phyloP scores from a whole-genome alignment of 1,140 invertebrate genomes.

The Nautilus pompilius region DNA sequence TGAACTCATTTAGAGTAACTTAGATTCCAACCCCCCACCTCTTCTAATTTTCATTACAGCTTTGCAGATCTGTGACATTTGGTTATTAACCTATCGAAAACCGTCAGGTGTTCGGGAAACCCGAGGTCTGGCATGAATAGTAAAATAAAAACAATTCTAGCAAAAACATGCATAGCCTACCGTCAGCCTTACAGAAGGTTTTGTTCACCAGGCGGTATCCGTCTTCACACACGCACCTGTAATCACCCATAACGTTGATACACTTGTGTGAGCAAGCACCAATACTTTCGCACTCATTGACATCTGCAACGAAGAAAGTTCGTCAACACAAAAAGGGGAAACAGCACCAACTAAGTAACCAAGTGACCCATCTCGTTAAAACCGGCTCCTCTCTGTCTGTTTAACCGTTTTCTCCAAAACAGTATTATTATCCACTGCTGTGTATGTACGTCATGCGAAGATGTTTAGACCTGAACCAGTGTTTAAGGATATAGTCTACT shows the following conservation, averaged over 20 bases:
- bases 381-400: conserved; percentile 23
- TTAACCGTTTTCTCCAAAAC: conserved; percentile 10
- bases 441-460: conserved; percentile 14
- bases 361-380: conserved; percentile 18
- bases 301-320: too few relatives aligned
- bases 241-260: conserved; percentile 83
- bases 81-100: neutral
- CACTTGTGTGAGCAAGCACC: conserved; percentile 92
- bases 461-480: neutral
- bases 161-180: conserved; percentile 15
- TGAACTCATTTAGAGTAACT: neutral
- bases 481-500: conserved; percentile 1
- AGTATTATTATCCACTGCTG: conserved; percentile 3
- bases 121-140: neutral
- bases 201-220: conserved; percentile 85
- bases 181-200: conserved; percentile 71
- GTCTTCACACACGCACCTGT: conserved; percentile 83
- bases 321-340: too few relatives aligned
- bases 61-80: neutral
- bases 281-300: conserved; percentile 82
- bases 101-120: neutral
- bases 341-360: conserved; percentile 12
- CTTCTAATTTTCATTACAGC: neutral
- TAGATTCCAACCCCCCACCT: neutral
- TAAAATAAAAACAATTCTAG: neutral